Evolutionary conservation across 2,113 vertebrate genomes (phyloP).

Genomic region (Astur gentilis): DNA sequence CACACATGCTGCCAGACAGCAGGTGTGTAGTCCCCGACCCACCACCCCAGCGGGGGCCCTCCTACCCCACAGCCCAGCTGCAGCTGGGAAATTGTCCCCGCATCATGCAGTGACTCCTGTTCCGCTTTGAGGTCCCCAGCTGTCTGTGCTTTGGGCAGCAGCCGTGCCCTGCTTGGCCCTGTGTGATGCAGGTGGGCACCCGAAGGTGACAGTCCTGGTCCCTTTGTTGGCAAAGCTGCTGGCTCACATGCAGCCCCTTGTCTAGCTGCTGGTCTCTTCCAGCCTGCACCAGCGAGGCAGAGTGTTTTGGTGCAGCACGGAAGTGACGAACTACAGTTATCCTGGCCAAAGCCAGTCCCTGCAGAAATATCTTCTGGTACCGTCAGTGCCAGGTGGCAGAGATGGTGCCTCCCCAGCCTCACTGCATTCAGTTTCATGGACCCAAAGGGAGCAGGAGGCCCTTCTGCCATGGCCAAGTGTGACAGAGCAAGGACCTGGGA

Average conservation of each 20-base stretch:
- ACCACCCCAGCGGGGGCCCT: accelerated
- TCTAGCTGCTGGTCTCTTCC: not conserved
- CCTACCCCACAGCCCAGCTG: not conserved
- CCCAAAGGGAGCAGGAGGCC: not conserved
- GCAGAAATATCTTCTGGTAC: not conserved
- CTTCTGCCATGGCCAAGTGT: not conserved
- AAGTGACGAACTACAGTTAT: not conserved
- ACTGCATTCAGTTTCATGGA: no score
- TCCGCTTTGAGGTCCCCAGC: not conserved
- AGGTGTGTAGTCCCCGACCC: accelerated
- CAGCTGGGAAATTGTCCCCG: not conserved
- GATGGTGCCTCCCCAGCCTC: not conserved
- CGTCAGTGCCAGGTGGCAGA: not conserved
- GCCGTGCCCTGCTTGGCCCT: not conserved
- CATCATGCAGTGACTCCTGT: not conserved
- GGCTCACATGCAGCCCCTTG: not conserved
- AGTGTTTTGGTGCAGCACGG: not conserved
- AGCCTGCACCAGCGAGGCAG: not conserved
- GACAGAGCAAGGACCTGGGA: not conserved
- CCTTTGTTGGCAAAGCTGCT: not conserved
- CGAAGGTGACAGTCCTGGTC: not conserved
- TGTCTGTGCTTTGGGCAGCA: not conserved
- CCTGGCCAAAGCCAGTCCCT: not conserved
- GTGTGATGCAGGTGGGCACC: not conserved
- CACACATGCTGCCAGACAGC: not conserved